phyloP scores from a whole-genome alignment of 2,888 invertebrate genomes.

The Cyaniris semiargus region DNA sequence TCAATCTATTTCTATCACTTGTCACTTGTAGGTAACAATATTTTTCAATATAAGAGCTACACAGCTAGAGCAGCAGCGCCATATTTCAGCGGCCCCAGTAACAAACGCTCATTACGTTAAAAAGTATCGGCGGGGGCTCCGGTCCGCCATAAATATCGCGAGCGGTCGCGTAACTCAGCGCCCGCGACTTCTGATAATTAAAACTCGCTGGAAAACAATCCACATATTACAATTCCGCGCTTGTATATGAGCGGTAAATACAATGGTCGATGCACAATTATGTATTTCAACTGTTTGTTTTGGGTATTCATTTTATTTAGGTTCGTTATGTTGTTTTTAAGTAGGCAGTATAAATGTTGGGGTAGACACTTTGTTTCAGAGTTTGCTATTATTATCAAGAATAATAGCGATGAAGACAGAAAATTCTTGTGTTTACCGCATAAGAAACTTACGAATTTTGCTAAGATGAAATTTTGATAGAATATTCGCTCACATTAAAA shows the following conservation, averaged over 20 bases:
- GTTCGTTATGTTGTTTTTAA: background rate
- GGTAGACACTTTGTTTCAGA: background rate
- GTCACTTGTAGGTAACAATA: background rate
- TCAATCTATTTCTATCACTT: background rate
- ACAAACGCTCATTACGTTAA: conserved; percentile 77
- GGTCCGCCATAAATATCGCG: conserved; percentile 76
- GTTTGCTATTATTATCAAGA: background rate
- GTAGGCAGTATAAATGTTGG: background rate
- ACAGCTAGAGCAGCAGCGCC: conserved; percentile 39
- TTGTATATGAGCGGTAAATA: conserved; percentile 33
- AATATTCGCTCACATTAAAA: background rate
- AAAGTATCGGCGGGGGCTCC: conserved; percentile 76
- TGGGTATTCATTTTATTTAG: conserved; percentile 12
- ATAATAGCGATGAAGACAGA: too few species aligned
- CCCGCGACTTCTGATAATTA: conserved; percentile 79
- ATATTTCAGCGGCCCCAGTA: conserved; percentile 55
- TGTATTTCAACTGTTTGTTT: conserved; percentile 32
- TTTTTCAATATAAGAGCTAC: background rate
- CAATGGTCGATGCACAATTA: conserved; percentile 20
- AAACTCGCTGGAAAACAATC: conserved; percentile 79
- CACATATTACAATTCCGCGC: conserved; percentile 75
- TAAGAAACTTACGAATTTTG: too few species aligned
- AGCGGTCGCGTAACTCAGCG: conserved; percentile 80
- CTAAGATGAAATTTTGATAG: too few species aligned
- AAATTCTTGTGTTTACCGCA: too few species aligned